Base-by-base conservation (phyloP, 2,888 invertebrate species). In the Archaeoteleia sp. region DNA sequence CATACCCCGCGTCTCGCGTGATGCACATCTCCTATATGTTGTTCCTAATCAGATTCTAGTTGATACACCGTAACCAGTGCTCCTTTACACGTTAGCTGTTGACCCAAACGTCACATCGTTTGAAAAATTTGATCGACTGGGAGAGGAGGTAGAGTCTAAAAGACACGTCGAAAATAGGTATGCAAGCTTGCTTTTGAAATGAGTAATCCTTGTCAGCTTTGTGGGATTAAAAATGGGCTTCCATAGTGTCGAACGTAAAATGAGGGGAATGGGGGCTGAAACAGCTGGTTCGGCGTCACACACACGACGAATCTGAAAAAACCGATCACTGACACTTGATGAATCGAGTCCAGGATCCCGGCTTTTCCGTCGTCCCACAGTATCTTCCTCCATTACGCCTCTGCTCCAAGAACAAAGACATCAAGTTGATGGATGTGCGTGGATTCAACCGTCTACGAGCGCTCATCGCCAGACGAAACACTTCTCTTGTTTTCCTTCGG, bases 321-420 rank as follows among this genome's bases (percentile, higher is more conserved):
- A 75, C 75, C 76, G 78, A 83, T 83, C 78, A 80, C 70, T 81
- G 83, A 82, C 84, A 78, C 83, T 83, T 85, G 84, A 85, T 79
- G 78, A 79, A 84, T 83, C 78, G 81, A 63, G 79, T 79, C 76
- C 76, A 60, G 58, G 60, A 54, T 67, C 67, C 58, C 60, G 62
- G 61, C 67, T 70, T 65, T 71, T 57, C 67, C 67, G 48, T 45
- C 63, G 30, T 66, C 51, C 20, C 20, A 20, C 27, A 25, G 42
- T 66, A 54, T 66, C 71, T 61, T 66, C 60, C 68, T 63, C 68
- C 75, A 69, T 76, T 70, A 68, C 55, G 70, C 71, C 72, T 73
- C 69, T 73, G 70, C 75, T 72, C 75, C 76, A 76, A 82, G 82
- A 84, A 83, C 83, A 84, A 85, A 85, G 84, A 84, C 82, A 82